A percentile compares a stretch with the other conserved stretches of the same genome.
Evolutionary conservation across 2,113 vertebrate species (phyloP).

Genomic region (Larimichthys crocea): DNA sequence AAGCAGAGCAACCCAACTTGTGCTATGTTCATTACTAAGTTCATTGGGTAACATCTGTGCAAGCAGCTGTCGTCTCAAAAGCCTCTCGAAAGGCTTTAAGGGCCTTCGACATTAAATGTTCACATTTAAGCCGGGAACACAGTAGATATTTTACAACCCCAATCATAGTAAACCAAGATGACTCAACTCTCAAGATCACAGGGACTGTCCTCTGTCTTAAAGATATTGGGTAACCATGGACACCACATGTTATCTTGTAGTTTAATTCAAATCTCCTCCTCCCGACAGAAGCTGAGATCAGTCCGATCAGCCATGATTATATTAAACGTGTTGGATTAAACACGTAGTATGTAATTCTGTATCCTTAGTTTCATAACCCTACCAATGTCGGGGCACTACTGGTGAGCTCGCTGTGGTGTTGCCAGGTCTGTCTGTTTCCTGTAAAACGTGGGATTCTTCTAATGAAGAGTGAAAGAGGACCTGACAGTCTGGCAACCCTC

Average conservation of each 20-base stretch:
- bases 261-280: constrained; percentile 9
- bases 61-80: constrained; percentile 48
- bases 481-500: neutral
- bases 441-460: neutral
- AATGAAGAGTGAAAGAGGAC: neutral
- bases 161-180: neutral
- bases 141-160: constrained; percentile 17
- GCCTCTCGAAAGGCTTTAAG: constrained; percentile 12
- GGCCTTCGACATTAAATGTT: constrained; percentile 9
- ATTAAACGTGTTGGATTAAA: neutral
- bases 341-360: neutral
- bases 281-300: neutral
- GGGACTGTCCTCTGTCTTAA: neutral
- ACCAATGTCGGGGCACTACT: neutral
- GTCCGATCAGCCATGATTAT: neutral
- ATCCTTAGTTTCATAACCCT: no score
- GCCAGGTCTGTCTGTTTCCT: neutral
- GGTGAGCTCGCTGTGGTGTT: neutral
- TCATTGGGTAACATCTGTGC: constrained; percentile 47
- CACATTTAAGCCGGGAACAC: neutral
- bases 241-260: neutral
- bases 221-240: constrained; percentile 14
- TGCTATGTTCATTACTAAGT: constrained; percentile 1
- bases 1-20: neutral
- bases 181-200: constrained; percentile 3